phyloP scores from a whole-genome alignment of 1,140 invertebrate species.

The Andrena cerasifolii region DNA sequence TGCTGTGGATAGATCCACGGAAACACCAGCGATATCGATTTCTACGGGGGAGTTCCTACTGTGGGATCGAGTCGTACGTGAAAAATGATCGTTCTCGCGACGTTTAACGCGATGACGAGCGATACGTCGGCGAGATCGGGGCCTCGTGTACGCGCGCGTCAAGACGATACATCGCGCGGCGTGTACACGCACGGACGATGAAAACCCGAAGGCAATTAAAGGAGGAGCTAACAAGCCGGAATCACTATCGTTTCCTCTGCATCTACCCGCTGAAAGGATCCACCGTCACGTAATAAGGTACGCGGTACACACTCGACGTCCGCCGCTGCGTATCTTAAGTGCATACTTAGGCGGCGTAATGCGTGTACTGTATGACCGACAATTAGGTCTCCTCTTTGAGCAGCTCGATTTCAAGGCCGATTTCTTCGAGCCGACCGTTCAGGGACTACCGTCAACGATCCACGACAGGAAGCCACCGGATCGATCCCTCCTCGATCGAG shows the following conservation, averaged over 20 bases:
- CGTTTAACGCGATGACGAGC: constrained; percentile 9
- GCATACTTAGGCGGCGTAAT: constrained; percentile 62
- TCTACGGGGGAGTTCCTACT: not conserved
- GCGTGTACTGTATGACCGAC: constrained; percentile 57
- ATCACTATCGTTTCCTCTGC: constrained; percentile 79
- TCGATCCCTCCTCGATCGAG: constrained; percentile 3
- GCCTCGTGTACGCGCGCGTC: constrained; percentile 40
- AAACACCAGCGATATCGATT: constrained; percentile 20
- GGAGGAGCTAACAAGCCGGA: constrained; percentile 78
- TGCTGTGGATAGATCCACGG: not conserved
- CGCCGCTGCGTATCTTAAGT: constrained; percentile 52
- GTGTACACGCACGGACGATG: constrained; percentile 73
- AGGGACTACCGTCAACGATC: not conserved
- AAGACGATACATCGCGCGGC: constrained; percentile 66
- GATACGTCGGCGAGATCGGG: constrained; percentile 22
- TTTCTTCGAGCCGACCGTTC: not conserved
- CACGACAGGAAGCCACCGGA: not conserved
- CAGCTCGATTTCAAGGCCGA: constrained; percentile 37
- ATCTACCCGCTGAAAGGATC: constrained; percentile 76
- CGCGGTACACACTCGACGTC: constrained; percentile 59
- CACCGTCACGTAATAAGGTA: constrained; percentile 72
- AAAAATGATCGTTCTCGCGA: constrained; percentile 18
- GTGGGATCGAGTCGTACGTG: not conserved
- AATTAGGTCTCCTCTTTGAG: constrained; percentile 53
- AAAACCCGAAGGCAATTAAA: constrained; percentile 78